Base-by-base conservation (phyloP, 2,888 invertebrate species). In the Parnassius smintheus region DNA sequence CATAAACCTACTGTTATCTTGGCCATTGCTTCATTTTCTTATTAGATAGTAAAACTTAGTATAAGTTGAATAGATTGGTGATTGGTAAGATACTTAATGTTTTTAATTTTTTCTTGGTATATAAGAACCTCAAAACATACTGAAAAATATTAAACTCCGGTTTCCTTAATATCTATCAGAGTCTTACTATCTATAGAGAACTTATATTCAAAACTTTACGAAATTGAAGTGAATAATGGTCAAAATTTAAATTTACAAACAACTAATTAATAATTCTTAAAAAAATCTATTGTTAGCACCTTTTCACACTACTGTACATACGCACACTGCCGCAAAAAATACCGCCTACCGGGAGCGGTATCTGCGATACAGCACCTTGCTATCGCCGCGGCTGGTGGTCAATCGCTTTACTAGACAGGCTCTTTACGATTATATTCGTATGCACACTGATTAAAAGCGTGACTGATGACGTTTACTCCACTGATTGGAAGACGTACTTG, bases 341-440 rank as follows among this genome's bases (percentile, higher is more conserved):
- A 66, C 70, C 72, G 69, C 73, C 71, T 69, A 65, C 71, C 56
- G 66, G 61, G 71, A 60, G 56, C 62, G 59, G 66, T 67, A 66
- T 68, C 65, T 22, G 59, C 64, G 48, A 49, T 13, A 9, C 49
- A 12, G 66, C 62, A 63, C 61, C 65, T 65, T 56, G 61, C 52
- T 64, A 65, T 59, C 61, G 50, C 66, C 75, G 70, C 73, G 72
- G 75, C 75, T 75, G 77, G 75, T 76, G 77, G 76, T 72, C 76
- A 69, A 69, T 67, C 72, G 72, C 68, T 72, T 70, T 65, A 68
- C 65, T 55, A 55, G 22, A 51, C 25, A n/a, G 13, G 49, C 13
- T 46, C 67, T 70, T 70, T 65, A 66, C 65, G 13, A 53, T 42
- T 48, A 42, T 25, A 55, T 49, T 54, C 11, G 2, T 54, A 41